Evolutionary conservation across 2,113 vertebrate species (phyloP), one percentile per base, ranked within the genome.

Genomic region (Genyomyrus donnyi): DNA sequence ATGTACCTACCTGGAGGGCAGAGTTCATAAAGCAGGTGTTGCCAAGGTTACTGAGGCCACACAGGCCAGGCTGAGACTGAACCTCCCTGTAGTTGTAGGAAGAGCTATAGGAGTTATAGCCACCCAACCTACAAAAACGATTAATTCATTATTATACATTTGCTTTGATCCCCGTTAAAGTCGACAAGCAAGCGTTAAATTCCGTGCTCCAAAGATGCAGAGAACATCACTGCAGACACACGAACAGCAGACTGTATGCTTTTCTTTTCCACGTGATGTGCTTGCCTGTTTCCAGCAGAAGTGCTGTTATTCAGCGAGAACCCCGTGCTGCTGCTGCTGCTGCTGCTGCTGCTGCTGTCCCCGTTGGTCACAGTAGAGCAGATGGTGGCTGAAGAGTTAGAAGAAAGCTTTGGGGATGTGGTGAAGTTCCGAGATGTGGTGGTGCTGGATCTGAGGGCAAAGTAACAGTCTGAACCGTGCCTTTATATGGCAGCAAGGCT

Each of bases 1-100:
- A 48, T 45, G 45, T 46, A 24, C 83, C 45, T 95, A 99, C 98
- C 97, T 99, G 98, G 90, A 99, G 95, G 56, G 98, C 98, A 80
- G 98, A 99, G 94, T 99, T 99, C 98, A 99, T 99, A 95, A 99
- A 99, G 94, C 98, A 99, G 3, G 98, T 99, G 94, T 99, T 99
- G 77, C 98, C 98, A 93, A 99, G 95, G 95, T 99, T 99, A 94
- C 98, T 98, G 50, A 99, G 97, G 86, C 98, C 98, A 90, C 98
- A 99, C 42, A 98, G 96, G 17, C 98, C 98, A 90, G 98, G 98
- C 0, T 99, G 98, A 3, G 96, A 95, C 1, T 98, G 94, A 5
- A 95, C 95, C 88, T 99, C 98, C 91, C 97, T 97, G 94, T 97
- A 98, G 95, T 91, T 97, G 94, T 98, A 99, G 13, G 97, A 97